A percentile compares a stretch with the other conserved stretches of the same genome.
phyloP scores from a whole-genome alignment of 2,797 vertebrate genomes.

The Hoplostethus atlanticus region DNA sequence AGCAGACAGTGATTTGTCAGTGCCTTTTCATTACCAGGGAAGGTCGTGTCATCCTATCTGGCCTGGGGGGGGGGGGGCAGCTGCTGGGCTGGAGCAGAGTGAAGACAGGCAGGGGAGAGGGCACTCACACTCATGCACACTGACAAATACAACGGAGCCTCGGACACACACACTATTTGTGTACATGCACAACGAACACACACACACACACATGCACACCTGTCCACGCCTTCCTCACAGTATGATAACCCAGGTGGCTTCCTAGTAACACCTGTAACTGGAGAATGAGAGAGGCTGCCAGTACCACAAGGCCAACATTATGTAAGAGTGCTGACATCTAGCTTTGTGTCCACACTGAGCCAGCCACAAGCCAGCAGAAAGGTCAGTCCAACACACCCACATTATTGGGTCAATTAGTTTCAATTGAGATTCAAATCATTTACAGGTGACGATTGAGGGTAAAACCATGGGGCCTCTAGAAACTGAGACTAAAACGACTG shows the following conservation, averaged over 20 bases:
- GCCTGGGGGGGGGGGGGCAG: conserved; percentile 75
- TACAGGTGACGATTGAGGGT: not conserved
- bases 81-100: conserved; percentile 68
- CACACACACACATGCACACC: conserved; percentile 37
- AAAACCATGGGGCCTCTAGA: conserved; percentile 13
- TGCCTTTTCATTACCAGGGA: conserved; percentile 80
- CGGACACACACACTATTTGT: conserved; percentile 54
- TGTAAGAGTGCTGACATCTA: conserved; percentile 42
- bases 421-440: conserved; percentile 23
- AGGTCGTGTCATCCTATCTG: conserved; percentile 82
- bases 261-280: conserved; percentile 70
- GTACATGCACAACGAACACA: conserved; percentile 27
- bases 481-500: conserved; percentile 1
- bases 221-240: conserved; percentile 60
- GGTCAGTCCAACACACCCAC: conserved; percentile 6
- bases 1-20: conserved; percentile 80
- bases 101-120: conserved; percentile 40
- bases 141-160: conserved; percentile 40
- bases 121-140: conserved; percentile 27
- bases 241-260: conserved; percentile 64
- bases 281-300: conserved; percentile 29
- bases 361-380: not conserved
- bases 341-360: not conserved
- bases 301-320: conserved; percentile 36
- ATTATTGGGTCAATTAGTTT: not conserved